Evolutionary conservation across 2,113 vertebrate genomes (phyloP).

Genomic region (Desmodus rotundus): DNA sequence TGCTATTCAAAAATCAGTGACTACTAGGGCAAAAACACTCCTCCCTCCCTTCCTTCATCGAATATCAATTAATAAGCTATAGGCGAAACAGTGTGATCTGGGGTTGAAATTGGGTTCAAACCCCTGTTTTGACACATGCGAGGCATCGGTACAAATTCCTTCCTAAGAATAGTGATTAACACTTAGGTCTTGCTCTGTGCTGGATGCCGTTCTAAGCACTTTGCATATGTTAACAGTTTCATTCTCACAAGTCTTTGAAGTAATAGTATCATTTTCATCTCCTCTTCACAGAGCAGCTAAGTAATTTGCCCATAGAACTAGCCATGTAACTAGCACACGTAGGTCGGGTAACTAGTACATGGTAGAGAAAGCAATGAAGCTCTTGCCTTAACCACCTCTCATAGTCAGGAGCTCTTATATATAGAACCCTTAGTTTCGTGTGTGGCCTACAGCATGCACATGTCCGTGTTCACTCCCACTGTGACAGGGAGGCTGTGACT

Average conservation of each 20-base stretch:
- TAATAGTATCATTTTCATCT: neutral
- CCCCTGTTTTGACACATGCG: neutral
- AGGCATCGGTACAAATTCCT: neutral
- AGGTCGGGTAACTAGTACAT: neutral
- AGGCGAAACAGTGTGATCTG: neutral
- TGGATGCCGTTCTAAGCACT: neutral
- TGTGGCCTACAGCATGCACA: too few relatives aligned
- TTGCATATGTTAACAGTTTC: neutral
- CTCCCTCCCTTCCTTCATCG: constrained; percentile 3
- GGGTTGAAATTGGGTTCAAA: neutral
- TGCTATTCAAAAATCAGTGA: neutral
- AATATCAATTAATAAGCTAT: neutral
- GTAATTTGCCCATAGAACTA: too few relatives aligned
- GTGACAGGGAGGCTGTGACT: neutral
- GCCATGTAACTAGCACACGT: neutral
- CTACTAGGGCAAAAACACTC: neutral
- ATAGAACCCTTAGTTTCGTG: too few relatives aligned
- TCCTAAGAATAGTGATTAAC: neutral
- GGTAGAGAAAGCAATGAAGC: neutral
- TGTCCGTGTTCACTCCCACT: neutral
- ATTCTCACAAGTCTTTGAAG: neutral
- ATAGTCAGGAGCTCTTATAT: neutral
- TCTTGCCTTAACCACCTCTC: neutral
- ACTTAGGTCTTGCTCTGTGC: neutral
- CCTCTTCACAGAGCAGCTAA: neutral